A percentile compares a stretch with the other conserved stretches of the same genome.
Evolutionary conservation across 2,113 vertebrate species (phyloP).

Genomic region (Pyxicephalus adspersus): DNA sequence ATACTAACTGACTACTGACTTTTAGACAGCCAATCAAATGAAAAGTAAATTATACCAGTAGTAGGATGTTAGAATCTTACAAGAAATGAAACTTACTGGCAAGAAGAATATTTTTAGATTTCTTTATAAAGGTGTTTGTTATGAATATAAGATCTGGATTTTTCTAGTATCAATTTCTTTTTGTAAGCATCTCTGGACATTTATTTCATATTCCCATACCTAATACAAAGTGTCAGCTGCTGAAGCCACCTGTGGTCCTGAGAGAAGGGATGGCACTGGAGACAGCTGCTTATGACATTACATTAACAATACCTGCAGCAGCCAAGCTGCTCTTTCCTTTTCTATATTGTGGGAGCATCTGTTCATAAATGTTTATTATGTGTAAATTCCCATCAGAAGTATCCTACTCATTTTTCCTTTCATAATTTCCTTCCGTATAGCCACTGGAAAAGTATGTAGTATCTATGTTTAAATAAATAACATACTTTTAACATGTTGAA

Average conservation of each 20-base stretch:
- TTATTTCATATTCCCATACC: slow-evolving; percentile 51
- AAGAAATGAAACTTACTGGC: neutral
- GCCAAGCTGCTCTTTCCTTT: slow-evolving; percentile 21
- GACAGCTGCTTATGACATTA: slow-evolving; percentile 47
- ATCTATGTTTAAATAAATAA: neutral
- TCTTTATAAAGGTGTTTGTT: neutral
- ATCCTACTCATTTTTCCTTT: neutral
- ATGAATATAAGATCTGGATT: slow-evolving; percentile 26
- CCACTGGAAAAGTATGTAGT: neutral
- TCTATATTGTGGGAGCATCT: slow-evolving; percentile 29
- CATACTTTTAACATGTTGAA: no score
- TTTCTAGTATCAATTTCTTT: slow-evolving; percentile 46
- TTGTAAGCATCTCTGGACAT: slow-evolving; percentile 38
- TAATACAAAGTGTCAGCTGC: slow-evolving; percentile 50
- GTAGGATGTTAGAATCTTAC: no score
- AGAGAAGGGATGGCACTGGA: slow-evolving; percentile 23
- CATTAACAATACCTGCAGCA: slow-evolving; percentile 43
- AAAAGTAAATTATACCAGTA: no score
- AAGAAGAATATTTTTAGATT: slow-evolving; percentile 10
- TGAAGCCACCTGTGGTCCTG: slow-evolving; percentile 52
- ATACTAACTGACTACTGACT: no score
- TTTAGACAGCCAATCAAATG: no score
- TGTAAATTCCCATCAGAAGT: slow-evolving; percentile 14
- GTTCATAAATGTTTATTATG: slow-evolving; percentile 42
- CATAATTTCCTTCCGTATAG: neutral